These are phyloP conservation scores for Maconellicoccus hirsutus DNA, from an alignment of 1,140 invertebrate species.

Conservation along the genomic window DNA sequence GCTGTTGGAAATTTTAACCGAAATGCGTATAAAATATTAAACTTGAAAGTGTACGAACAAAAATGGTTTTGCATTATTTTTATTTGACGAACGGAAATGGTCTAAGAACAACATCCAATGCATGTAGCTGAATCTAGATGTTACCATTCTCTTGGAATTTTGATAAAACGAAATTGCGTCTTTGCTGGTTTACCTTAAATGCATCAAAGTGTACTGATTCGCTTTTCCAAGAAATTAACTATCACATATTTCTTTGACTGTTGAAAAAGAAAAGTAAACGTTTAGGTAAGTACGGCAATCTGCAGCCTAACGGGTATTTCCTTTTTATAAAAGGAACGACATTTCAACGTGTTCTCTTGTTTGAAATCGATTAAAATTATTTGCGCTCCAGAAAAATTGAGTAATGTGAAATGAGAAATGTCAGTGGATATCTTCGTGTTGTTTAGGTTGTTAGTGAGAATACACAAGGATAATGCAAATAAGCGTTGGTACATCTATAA, in stretches of 20 bases:
- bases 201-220: not conserved
- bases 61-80: too few relatives aligned
- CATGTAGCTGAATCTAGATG: too few relatives aligned
- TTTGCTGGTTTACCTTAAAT: too few relatives aligned
- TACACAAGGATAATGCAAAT: too few relatives aligned
- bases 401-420: not conserved
- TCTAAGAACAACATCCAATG: too few relatives aligned
- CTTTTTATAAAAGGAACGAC: not conserved
- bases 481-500: too few relatives aligned
- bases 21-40: too few relatives aligned
- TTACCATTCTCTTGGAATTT: too few relatives aligned
- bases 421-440: not conserved
- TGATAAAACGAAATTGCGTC: too few relatives aligned
- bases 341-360: not conserved
- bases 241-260: not conserved
- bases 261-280: not conserved
- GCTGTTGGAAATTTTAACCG: not conserved
- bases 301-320: not conserved
- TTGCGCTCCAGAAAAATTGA: not conserved
- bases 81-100: too few relatives aligned
- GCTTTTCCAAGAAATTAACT: not conserved
- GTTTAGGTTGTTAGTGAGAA: not conserved
- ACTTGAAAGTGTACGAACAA: too few relatives aligned
- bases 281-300: not conserved
- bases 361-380: not conserved